A percentile compares a stretch with the other conserved stretches of the same genome.
Conservation (phyloP, 2,113 vertebrate genomes). For the Mustela nigripes region DNA sequence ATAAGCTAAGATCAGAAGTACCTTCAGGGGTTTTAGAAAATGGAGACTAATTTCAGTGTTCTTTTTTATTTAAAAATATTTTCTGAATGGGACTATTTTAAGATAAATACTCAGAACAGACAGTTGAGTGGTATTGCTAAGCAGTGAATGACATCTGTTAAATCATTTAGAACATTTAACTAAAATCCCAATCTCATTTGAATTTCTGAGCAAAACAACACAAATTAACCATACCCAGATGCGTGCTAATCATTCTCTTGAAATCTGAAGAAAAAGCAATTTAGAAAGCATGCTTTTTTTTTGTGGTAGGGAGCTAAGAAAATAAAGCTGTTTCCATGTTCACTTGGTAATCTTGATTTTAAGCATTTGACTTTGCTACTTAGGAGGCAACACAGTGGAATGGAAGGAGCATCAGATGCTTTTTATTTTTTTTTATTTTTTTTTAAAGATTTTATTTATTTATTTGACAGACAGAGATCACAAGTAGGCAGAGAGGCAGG, state of each 20-base stretch:
- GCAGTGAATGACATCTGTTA: constrained; percentile 59
- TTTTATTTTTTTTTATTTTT: neutral
- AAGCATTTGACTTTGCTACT: constrained; percentile 39
- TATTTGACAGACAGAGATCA: too few species aligned
- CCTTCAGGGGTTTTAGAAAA: constrained; percentile 58
- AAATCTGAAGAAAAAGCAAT: constrained; percentile 57
- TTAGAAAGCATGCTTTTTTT: constrained; percentile 36
- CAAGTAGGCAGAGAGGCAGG: too few species aligned
- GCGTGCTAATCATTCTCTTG: constrained; percentile 49
- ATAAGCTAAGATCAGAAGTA: constrained; percentile 36
- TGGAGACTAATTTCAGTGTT: constrained; percentile 36
- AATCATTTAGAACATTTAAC: constrained; percentile 69
- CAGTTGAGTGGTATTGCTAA: constrained; percentile 58
- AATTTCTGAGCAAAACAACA: constrained; percentile 49
- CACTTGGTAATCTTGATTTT: constrained; percentile 60
- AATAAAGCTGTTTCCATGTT: constrained; percentile 1
- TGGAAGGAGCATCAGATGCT: neutral
- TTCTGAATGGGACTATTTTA: constrained; percentile 29
- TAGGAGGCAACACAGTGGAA: constrained; percentile 17
- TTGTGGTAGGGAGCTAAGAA: constrained; percentile 4
- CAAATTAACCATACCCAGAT: constrained; percentile 65
- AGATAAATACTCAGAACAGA: constrained; percentile 51
- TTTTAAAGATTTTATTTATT: too few species aligned
- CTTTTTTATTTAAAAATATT: neutral
- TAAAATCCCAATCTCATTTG: constrained; percentile 59